phyloP scores from a whole-genome alignment of 2,797 vertebrate species.

The Pampus argenteus region DNA sequence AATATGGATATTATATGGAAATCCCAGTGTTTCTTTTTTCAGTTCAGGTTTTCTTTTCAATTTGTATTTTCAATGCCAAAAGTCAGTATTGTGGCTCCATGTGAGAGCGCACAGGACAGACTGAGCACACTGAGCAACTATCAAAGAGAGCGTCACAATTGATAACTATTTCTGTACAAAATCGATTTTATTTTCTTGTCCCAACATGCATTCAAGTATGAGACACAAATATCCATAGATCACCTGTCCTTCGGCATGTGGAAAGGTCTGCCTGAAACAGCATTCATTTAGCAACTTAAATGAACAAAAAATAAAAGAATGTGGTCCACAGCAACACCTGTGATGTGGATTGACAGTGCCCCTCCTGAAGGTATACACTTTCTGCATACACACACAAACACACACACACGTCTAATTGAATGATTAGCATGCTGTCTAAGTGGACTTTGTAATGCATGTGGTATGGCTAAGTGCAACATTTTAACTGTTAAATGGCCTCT shows the following conservation, averaged over 20 bases:
- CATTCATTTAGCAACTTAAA: background rate
- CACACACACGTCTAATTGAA: constrained; percentile 30
- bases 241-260: background rate
- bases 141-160: no score
- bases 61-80: no score
- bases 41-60: no score
- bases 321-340: background rate
- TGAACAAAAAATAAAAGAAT: constrained; percentile 3
- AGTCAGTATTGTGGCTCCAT: no score
- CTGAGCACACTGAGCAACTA: no score
- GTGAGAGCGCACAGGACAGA: no score
- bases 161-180: no score
- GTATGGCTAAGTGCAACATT: constrained; percentile 8
- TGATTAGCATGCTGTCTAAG: constrained; percentile 35
- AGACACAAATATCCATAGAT: no score
- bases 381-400: constrained; percentile 10
- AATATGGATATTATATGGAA: no score
- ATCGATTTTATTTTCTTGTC: no score
- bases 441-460: constrained; percentile 4
- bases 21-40: no score
- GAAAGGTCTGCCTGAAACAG: constrained; percentile 2
- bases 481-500: constrained; percentile 18
- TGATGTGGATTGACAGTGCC: constrained; percentile 29
- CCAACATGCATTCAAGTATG: no score
- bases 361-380: constrained; percentile 19